Conservation (phyloP, 2,113 vertebrate genomes). For the Otolemur garnettii region DNA sequence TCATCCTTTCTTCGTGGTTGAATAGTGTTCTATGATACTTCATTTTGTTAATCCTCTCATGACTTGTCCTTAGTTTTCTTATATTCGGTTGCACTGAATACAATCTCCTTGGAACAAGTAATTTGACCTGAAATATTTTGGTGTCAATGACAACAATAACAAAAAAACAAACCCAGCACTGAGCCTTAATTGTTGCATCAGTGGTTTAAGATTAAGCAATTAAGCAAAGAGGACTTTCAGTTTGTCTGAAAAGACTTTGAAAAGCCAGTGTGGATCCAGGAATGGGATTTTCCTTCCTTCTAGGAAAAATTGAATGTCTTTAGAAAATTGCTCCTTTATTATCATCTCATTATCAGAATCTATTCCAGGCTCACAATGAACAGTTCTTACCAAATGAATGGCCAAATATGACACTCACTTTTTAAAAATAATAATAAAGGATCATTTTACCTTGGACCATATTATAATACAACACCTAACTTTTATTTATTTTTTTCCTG, state of each 20-base stretch:
- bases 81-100: not conserved
- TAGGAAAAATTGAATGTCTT: not conserved
- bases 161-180: not conserved
- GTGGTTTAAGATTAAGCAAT: not conserved
- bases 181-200: not conserved
- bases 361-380: not conserved
- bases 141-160: not conserved
- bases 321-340: not conserved
- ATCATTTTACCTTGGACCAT: not conserved
- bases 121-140: not conserved
- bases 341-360: not conserved
- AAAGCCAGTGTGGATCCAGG: not conserved
- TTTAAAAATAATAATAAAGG: not conserved
- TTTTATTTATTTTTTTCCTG: not conserved
- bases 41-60: too few relatives aligned
- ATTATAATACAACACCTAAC: not conserved
- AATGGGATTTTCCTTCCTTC: not conserved
- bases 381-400: not conserved
- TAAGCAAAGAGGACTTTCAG: not conserved
- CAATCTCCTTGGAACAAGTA: not conserved
- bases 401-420: not conserved
- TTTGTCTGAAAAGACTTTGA: not conserved
- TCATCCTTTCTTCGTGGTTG: too few relatives aligned
- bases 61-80: conserved; percentile 1
- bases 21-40: too few relatives aligned